These are phyloP conservation scores for Girardia tigrina DNA, from an alignment of 2,888 invertebrate species.

Conservation along the genomic window DNA sequence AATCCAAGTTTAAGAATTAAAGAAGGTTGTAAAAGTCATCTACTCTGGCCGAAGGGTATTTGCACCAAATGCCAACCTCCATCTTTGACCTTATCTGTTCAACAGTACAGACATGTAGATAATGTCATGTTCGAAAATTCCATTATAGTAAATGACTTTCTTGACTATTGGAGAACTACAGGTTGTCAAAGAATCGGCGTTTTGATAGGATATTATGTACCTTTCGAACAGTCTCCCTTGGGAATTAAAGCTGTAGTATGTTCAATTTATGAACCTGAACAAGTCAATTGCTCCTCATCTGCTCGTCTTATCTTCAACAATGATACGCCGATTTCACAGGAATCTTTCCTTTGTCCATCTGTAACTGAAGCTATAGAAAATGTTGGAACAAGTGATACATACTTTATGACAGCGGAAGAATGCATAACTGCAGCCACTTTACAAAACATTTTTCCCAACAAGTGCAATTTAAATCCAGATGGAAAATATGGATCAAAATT, in stretches of 20 bases:
- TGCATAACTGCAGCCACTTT: conserved; percentile 87
- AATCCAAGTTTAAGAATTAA: conserved; percentile 85
- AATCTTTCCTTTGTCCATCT: conserved; percentile 71
- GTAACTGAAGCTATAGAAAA: conserved; percentile 63
- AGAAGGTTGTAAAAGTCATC: conserved; percentile 83
- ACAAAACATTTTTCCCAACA: conserved; percentile 78
- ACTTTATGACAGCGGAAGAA: conserved; percentile 75
- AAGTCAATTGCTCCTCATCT: conserved; percentile 96
- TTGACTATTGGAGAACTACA: conserved; percentile 79
- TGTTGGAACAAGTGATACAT: conserved; percentile 55
- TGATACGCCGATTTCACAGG: conserved; percentile 97
- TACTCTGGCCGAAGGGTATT: conserved; percentile 94
- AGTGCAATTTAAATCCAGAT: conserved; percentile 59
- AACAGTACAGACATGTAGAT: background rate
- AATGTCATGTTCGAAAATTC: conserved; percentile 67
- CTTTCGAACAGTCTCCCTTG: conserved; percentile 79
- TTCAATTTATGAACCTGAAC: conserved; percentile 53
- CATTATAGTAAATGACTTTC: conserved; percentile 78
- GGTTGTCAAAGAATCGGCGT: conserved; percentile 81
- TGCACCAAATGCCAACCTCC: conserved; percentile 96
- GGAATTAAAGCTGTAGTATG: conserved; percentile 69
- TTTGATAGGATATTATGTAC: conserved; percentile 75
- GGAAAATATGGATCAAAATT: conserved; percentile 69
- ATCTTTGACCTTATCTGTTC: conserved; percentile 66
- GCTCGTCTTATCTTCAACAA: conserved; percentile 62